These are phyloP conservation scores for Ctenopoma kingsleyae DNA, from an alignment of 2,797 vertebrate genomes.

Conservation along the genomic window DNA sequence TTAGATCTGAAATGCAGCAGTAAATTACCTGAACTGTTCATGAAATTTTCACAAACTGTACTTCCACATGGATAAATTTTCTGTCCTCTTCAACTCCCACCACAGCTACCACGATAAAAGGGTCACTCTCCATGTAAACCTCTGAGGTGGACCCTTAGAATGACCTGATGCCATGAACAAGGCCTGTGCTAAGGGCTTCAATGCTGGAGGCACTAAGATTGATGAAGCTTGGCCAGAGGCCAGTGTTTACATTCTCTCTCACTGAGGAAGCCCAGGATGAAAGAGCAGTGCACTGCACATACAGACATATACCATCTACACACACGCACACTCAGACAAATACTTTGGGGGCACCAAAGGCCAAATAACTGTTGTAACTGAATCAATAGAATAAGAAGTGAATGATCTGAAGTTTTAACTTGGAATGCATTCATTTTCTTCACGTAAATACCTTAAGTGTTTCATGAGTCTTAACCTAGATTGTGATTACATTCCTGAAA, in stretches of 20 bases:
- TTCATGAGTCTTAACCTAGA: constrained; percentile 25
- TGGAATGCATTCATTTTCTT: constrained; percentile 10
- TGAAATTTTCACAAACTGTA: neutral
- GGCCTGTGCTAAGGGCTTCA: constrained; percentile 42
- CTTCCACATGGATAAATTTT: too few relatives aligned
- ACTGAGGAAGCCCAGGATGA: constrained; percentile 93
- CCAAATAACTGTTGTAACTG: constrained; percentile 21
- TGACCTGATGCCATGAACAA: constrained; percentile 58
- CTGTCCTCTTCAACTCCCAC: neutral
- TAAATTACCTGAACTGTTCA: neutral
- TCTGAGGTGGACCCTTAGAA: constrained; percentile 5
- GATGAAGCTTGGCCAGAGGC: constrained; percentile 85
- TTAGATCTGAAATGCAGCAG: neutral
- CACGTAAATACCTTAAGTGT: constrained; percentile 26
- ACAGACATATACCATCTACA: constrained; percentile 41
- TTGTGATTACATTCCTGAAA: constrained; percentile 62
- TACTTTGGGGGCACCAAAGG: constrained; percentile 29
- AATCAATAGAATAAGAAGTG: constrained; percentile 18
- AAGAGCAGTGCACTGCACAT: constrained; percentile 85
- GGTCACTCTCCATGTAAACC: constrained; percentile 12
- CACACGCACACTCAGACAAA: constrained; percentile 51
- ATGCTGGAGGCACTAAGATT: constrained; percentile 47
- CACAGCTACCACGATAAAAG: constrained; percentile 7
- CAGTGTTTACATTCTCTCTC: constrained; percentile 95
- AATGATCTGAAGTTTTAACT: constrained; percentile 28